Percentiles rank a stretch among this genome's conserved stretches.
Evolutionary conservation across 1,140 invertebrate genomes (phyloP).

Genomic region (Drosophila fuyamai): DNA sequence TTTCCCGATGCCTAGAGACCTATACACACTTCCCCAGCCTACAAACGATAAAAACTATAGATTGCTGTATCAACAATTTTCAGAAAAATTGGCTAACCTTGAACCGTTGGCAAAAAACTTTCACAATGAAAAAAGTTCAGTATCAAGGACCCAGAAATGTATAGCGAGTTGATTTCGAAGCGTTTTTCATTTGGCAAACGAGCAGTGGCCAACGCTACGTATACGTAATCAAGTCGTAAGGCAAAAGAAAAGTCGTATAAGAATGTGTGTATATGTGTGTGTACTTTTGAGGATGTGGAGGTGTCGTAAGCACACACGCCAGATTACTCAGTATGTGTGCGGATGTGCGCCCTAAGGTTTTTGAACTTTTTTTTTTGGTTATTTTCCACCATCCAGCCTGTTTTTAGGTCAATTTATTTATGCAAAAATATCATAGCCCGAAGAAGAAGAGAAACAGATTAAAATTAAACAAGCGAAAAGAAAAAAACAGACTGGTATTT

Average conservation of each 20-base stretch:
- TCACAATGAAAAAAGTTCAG: conserved; percentile 82
- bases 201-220: conserved; percentile 62
- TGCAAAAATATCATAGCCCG: conserved; percentile 34
- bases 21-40: background rate
- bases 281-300: conserved; percentile 14
- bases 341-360: conserved; percentile 54
- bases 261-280: background rate
- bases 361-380: conserved; percentile 58
- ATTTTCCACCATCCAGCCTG: conserved; percentile 62
- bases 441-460: conserved; percentile 33
- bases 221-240: conserved; percentile 65
- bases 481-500: conserved; percentile 58
- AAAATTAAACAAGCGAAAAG: conserved; percentile 16
- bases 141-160: conserved; percentile 76
- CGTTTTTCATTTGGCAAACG: conserved; percentile 57
- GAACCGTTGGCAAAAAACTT: conserved; percentile 78
- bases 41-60: conserved; percentile 37
- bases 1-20: too few species aligned
- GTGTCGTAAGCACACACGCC: background rate
- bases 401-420: conserved; percentile 68
- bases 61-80: conserved; percentile 40
- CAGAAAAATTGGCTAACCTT: conserved; percentile 59
- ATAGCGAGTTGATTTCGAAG: conserved; percentile 49
- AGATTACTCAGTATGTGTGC: conserved; percentile 14
- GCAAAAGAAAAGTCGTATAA: conserved; percentile 30